Evolutionary conservation across 2,797 vertebrate species (phyloP), one percentile per base, ranked within the genome.

Genomic region (Microctenopoma lineatum): DNA sequence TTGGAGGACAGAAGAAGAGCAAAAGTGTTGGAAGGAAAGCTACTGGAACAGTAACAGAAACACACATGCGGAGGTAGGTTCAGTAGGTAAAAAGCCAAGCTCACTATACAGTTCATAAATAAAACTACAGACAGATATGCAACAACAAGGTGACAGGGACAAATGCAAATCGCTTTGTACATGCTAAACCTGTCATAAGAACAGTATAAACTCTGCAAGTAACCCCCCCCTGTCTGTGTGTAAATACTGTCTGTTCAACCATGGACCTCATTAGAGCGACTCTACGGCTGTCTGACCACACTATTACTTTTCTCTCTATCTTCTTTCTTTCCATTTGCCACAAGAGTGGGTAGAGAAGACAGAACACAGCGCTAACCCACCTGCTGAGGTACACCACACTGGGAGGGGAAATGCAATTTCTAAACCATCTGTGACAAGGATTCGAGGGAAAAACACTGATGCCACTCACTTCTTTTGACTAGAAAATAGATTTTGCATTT

Each of bases 281-380:
- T 83, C 68, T 83, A 75, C 55, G 59, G 69, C 81, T 66, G 70
- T 85, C 84, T 79, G 76, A 77, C 80, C 70, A 83, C 64, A 71
- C 69, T 4, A 44, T 56, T 73, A 32, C 73, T 76, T 80, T 48
- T 72, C 59, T 66, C 55, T 63, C 76, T 0, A 57, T 74, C 59
- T 53, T 57, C 41, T 70, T 36, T 61, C 58, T 60, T 55, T 64
- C 74, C 69, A 51, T 70, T 52, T 76, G 83, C 75, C 77, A 56
- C 86, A 90, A 88, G 87, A 87, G 84, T 87, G 68, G 90, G 79
- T 77, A 90, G 88, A 92, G 91, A 91, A 90, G 91, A 83, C 89
- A 89, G 90, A 83, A 88, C 81, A 75, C 89, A 89, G 85, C 87
- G 90, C 84, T 89, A 96, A 95, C 95, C 95, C 97, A 91, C 86